These are phyloP conservation scores for Drosophila truncata DNA, from an alignment of 1,140 invertebrate genomes.

Conservation along the genomic window DNA sequence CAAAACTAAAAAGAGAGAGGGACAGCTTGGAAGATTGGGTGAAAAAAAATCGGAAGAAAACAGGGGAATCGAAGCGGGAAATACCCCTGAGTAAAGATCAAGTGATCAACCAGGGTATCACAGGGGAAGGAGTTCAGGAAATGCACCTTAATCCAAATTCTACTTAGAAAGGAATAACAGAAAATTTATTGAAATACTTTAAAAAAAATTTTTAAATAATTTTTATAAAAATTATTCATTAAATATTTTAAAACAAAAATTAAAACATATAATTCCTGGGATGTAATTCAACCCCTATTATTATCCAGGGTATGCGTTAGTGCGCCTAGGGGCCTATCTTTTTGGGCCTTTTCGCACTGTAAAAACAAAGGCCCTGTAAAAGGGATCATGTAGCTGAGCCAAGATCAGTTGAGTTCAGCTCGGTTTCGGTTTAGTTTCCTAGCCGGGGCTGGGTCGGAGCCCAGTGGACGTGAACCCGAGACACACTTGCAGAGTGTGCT, in stretches of 20 bases:
- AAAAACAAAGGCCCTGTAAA: conserved; percentile 74
- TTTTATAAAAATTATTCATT: not conserved
- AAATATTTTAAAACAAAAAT: not conserved
- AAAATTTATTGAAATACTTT: not conserved
- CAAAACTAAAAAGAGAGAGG: conserved; percentile 37
- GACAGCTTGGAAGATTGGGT: conserved; percentile 30
- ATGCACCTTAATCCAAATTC: not conserved
- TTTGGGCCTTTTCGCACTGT: conserved; percentile 47
- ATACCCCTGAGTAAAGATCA: not conserved
- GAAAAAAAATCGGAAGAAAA: conserved; percentile 44
- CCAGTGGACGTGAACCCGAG: conserved; percentile 76
- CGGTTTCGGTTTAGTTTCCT: conserved; percentile 15
- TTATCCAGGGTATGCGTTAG: conserved; percentile 17
- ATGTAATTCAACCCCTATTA: not conserved
- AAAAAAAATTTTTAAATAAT: not conserved
- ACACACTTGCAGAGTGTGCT: conserved; percentile 82
- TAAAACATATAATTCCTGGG: not conserved
- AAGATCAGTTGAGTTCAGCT: conserved; percentile 30
- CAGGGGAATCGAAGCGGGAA: not conserved
- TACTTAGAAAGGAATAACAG: not conserved
- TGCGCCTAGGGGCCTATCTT: conserved; percentile 9
- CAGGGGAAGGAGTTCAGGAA: not conserved
- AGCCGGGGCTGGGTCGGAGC: conserved; percentile 3
- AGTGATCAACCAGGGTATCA: not conserved
- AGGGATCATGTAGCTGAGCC: conserved; percentile 68